These are phyloP conservation scores for Mionectes olivaceus DNA, from an alignment of 2,797 vertebrate genomes.

Conservation along the genomic window DNA sequence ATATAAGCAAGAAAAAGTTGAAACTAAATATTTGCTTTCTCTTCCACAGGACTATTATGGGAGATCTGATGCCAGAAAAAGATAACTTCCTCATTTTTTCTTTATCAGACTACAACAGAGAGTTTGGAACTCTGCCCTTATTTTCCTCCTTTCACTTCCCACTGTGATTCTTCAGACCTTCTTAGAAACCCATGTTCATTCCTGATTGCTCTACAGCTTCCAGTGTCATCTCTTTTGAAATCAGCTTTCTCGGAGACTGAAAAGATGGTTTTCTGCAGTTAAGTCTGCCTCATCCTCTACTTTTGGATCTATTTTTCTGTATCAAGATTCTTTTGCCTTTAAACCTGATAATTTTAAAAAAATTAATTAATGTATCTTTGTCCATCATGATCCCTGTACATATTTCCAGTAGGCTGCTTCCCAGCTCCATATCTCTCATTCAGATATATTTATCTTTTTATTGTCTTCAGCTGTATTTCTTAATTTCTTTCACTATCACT, in stretches of 20 bases:
- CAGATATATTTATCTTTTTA: neutral
- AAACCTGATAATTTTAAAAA: neutral
- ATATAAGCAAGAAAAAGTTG: neutral
- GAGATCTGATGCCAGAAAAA: neutral
- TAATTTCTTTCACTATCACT: neutral
- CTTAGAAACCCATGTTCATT: neutral
- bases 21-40: neutral
- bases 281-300: neutral
- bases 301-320: neutral
- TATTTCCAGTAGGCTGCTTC: neutral
- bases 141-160: neutral
- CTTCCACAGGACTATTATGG: neutral
- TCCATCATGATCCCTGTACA: neutral
- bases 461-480: neutral
- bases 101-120: neutral
- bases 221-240: neutral
- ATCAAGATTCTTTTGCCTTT: neutral
- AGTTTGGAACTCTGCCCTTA: neutral
- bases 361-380: neutral
- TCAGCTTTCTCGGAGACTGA: neutral
- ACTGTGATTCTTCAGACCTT: rapidly evolving
- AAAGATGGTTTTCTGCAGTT: neutral
- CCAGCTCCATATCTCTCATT: neutral
- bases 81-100: neutral
- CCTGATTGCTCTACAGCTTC: neutral